Conservation (phyloP, 2,888 invertebrate species). For the Oasisia sp. region DNA sequence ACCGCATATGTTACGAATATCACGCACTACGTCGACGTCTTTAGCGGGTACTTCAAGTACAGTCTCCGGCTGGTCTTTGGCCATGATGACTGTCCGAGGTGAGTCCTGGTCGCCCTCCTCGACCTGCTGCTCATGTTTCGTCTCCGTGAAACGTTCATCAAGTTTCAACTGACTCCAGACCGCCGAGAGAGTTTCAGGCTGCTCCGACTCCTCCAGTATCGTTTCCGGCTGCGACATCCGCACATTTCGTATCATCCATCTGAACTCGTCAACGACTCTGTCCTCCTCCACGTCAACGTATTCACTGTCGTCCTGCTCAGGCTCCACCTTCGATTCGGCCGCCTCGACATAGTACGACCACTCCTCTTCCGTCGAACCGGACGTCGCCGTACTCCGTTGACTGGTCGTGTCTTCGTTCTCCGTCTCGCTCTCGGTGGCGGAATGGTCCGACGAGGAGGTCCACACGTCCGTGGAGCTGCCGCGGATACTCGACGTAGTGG, state of each 20-base stretch:
- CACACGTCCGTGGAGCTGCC: background rate
- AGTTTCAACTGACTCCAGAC: background rate
- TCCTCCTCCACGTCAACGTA: background rate
- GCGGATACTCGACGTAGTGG: background rate
- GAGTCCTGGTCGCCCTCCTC: background rate
- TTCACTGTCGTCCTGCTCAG: background rate
- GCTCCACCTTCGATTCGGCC: background rate
- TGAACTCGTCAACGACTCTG: background rate
- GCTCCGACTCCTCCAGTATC: background rate
- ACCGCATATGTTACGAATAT: background rate
- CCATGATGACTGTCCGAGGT: background rate
- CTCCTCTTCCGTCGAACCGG: constrained; percentile 1
- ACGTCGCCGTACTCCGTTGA: background rate
- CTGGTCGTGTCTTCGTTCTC: background rate
- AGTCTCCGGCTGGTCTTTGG: background rate
- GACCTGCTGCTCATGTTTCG: background rate
- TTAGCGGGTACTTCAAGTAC: background rate
- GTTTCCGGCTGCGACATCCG: background rate
- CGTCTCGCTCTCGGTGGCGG: background rate
- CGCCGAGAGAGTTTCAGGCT: background rate
- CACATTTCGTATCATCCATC: background rate
- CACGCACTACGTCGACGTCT: background rate
- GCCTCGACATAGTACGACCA: constrained; percentile 14
- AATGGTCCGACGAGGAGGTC: background rate
- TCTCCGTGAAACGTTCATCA: background rate